Evolutionary conservation across 2,888 invertebrate genomes (phyloP).

Genomic region (Apantesis nais): DNA sequence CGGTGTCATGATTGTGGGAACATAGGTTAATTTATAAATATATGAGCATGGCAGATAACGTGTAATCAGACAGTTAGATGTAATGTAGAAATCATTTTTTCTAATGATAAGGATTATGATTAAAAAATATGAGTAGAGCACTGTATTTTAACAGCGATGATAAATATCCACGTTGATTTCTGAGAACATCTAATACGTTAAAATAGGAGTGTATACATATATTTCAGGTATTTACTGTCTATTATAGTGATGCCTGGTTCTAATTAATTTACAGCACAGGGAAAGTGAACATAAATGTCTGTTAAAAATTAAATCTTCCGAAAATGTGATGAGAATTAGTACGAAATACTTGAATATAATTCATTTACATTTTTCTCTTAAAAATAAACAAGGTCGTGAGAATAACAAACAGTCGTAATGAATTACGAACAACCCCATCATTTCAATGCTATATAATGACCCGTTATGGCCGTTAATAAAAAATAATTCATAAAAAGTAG

Average conservation of each 20-base stretch:
- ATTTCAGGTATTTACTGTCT: too few relatives aligned
- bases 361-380: slow-evolving; percentile 43
- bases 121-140: not conserved
- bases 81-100: not conserved
- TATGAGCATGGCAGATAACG: not conserved
- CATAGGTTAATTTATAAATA: not conserved
- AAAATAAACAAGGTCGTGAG: slow-evolving; percentile 68
- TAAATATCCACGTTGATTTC: not conserved
- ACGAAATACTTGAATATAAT: slow-evolving; percentile 22
- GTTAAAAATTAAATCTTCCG: not conserved
- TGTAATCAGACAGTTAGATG: not conserved
- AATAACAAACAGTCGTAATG: slow-evolving; percentile 79
- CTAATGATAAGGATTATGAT: not conserved
- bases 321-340: slow-evolving; percentile 12
- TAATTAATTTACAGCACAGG: not conserved
- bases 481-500: slow-evolving; percentile 78
- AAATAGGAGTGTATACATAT: not conserved
- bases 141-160: not conserved
- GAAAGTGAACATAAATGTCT: not conserved
- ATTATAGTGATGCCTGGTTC: not conserved
- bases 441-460: slow-evolving; percentile 78
- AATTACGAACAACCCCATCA: slow-evolving; percentile 71
- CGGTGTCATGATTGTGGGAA: slow-evolving; percentile 40
- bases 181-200: not conserved
- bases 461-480: slow-evolving; percentile 78